Conservation (phyloP, 2,888 invertebrate genomes). For the Hofmannophila pseudospretella region DNA sequence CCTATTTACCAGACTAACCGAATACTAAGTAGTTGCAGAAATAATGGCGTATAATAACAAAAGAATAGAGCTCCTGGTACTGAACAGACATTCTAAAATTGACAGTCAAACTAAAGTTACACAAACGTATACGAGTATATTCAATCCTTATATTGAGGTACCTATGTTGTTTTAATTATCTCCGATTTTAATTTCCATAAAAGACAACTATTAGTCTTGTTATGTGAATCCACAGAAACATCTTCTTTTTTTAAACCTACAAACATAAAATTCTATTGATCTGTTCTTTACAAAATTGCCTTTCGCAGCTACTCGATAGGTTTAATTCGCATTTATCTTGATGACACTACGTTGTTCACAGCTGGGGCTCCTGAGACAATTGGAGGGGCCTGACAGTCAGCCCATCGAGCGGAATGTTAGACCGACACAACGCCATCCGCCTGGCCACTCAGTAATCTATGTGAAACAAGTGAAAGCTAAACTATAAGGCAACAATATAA, state of each 20-base stretch:
- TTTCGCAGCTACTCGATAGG: background rate
- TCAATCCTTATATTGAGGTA: too few species aligned
- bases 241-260: background rate
- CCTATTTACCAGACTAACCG: too few species aligned
- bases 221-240: too few species aligned
- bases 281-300: background rate
- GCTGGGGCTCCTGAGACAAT: conserved; percentile 56
- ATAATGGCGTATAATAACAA: too few species aligned
- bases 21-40: too few species aligned
- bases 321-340: background rate
- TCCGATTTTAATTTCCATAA: too few species aligned
- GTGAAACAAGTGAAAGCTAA: conserved; percentile 66
- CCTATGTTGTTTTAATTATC: too few species aligned
- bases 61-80: too few species aligned
- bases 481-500: conserved; percentile 43
- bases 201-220: too few species aligned
- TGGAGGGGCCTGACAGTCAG: conserved; percentile 56
- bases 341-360: conserved; percentile 25
- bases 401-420: conserved; percentile 69
- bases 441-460: conserved; percentile 69
- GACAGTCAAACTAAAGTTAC: too few species aligned
- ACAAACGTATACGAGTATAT: too few species aligned
- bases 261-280: background rate
- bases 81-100: too few species aligned
- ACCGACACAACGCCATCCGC: conserved; percentile 67